Evolutionary conservation across 2,113 vertebrate genomes (phyloP), one percentile per base, ranked within the genome.

Genomic region (Colinus virginianus): DNA sequence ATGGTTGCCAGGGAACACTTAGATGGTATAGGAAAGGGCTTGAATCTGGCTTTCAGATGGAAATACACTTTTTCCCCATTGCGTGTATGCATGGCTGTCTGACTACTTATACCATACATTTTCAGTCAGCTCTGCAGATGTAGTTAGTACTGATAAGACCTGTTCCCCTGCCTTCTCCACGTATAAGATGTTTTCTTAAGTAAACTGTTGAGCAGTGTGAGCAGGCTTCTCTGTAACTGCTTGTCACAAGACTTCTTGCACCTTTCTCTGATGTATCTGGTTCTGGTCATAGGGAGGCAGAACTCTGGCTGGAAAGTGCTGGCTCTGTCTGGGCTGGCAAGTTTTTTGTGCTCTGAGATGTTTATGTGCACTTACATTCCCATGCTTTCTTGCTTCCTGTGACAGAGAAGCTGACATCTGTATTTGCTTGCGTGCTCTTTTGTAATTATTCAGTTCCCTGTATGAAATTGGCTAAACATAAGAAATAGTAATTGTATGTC

Each of bases 251-350:
- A 11, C 23, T 62, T 81, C 66, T 93, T 94, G 94, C 94, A 94
- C 91, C 95, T 96, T 96, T 92, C 91, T 95, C 94, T 96, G 66
- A 90, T 94, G 91, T 72, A 87, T 93, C 91, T 94, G 61, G 56
- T 91, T 94, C 92, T 94, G 72, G 69, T 64, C 40, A 13, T 23
- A 85, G 5, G 48, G n/a, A 88, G 34, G 36, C 66, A 87, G 76
- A 90, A 91, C 38, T 58, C 66, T 90, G 72, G 26, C 82, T 94
- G 48, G 13, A 48, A 87, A 84, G n/a, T 36, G n/a, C 62, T 88
- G 56, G 20, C 72, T 61, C 76, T 77, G 32, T 42, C 67, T 36
- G 40, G 68, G 14, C 72, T 90, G 82, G 56, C 59, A 59, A 42
- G 42, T 23, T 9, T 90, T 92, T 70, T 94, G 68, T 78, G 53